These are phyloP conservation scores for Tetranychus truncatus DNA, from an alignment of 2,888 invertebrate species.

Conservation along the genomic window DNA sequence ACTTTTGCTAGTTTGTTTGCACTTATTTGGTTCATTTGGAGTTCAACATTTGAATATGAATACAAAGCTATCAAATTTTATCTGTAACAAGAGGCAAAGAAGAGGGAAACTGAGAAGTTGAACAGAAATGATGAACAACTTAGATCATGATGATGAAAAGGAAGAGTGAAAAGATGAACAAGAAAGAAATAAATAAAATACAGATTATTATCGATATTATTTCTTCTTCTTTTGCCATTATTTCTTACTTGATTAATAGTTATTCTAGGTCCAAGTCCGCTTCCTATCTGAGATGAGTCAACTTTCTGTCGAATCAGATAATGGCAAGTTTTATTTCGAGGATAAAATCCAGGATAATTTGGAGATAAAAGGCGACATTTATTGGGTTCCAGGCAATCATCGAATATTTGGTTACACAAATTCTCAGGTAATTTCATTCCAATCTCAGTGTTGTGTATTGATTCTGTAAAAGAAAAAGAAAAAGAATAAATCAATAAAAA, in stretches of 20 bases:
- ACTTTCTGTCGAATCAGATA: constrained; percentile 45
- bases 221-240: too few species aligned
- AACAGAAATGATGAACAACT: background rate
- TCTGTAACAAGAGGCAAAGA: background rate
- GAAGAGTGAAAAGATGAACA: background rate
- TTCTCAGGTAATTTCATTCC: constrained; percentile 43
- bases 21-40: too few species aligned
- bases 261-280: background rate
- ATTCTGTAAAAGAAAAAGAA: background rate
- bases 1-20: too few species aligned
- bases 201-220: background rate
- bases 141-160: background rate
- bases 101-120: background rate
- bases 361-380: constrained; percentile 62
- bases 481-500: background rate
- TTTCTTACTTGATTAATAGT: background rate
- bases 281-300: background rate
- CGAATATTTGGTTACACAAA: constrained; percentile 60
- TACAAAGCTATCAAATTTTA: background rate
- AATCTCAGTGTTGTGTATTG: background rate
- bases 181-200: background rate
- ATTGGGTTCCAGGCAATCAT: constrained; percentile 48
- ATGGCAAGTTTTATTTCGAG: constrained; percentile 68
- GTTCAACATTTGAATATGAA: background rate
- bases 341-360: constrained; percentile 75